Evolutionary conservation across 2,797 vertebrate genomes (phyloP), one percentile per base, ranked within the genome.

Genomic region (Neosilurus mollespiculum): DNA sequence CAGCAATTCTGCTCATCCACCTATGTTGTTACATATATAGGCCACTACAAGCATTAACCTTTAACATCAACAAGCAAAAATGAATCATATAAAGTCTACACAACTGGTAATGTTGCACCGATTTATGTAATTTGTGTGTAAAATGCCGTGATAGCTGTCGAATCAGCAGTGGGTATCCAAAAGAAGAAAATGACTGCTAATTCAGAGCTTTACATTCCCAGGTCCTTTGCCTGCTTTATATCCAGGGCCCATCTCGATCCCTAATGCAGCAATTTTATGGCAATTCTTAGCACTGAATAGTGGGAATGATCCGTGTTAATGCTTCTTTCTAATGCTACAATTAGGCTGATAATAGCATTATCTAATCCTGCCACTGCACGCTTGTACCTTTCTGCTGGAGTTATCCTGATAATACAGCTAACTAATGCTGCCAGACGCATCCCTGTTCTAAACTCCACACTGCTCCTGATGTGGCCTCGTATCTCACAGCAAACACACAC

Each of bases 281-380:
- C 89, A 90, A 93, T 93, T 94, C 92, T 90, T 86, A 82, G 88
- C 51, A 84, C 90, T 51, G 91, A 91, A 93, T 93, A 90, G 85
- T 87, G 86, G 89, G 91, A 92, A 93, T 95, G 93, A 94, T 93
- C 94, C 93, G 89, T 90, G 91, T 92, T 94, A 94, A 95, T 94
- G 91, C 93, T 89, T 87, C 92, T 90, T 92, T 93, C 91, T 93
- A 92, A 94, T 91, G 92, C 92, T 91, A 90, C 92, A 91, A 93
- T 94, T 93, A 90, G 66, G 81, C 89, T 86, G 93, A 94, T 94
- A 94, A 94, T 94, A 91, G 90, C 93, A 89, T 93, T 90, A 93
- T 92, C 93, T 94, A 94, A 94, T 94, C 93, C 94, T 80, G 87
- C 88, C 85, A 88, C 88, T 93, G 91, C 90, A 89, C 89, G 51